Evolutionary conservation across 2,113 vertebrate genomes (phyloP), one percentile per base, ranked within the genome.

Genomic region (Melanotaenia duboulayi): DNA sequence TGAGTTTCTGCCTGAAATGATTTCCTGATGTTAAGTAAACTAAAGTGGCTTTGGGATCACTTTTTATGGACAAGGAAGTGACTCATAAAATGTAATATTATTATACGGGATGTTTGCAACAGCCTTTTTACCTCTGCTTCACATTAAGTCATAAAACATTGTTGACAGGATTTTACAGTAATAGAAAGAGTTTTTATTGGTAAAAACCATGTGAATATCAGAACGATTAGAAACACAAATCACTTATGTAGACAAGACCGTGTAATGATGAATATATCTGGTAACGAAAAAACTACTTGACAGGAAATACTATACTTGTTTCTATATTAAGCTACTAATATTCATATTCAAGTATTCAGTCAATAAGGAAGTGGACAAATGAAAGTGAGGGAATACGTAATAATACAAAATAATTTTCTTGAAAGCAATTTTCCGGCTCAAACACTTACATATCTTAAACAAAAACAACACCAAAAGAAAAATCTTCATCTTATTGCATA

Each of bases 21-120:
- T 70, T 82, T 78, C 50, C 59, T 68, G 65, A 82, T 65, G 73
- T 71, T 76, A 60, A 81, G 55, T 65, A 70, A 80, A 80, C 46
- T 24, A 39, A 74, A 71, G 62, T 64, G 65, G 71, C 68, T 65
- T 42, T 49, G 65, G 54, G 58, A 83, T 76, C 65, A 24, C 7
- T 40, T 44, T 67, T 71, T 54, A 67, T 44, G 37, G 44, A 74
- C 28, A 57, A 61, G 39, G 67, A 61, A 64, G 48, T 39, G 56
- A 68, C 37, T 78, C 4, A 0, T 44, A 55, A 75, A 65, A 59
- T 32, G 44, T 54, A 19, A 25, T 55, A 17, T n/a, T 42, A 65
- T 78, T 10, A 62, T 16, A 7, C 22, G 3, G 0, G 2, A 59
- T 67, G 20, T 82, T 64, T 49, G 42, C n/a, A 69, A 24, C 44